Percentiles rank a stretch among this genome's conserved stretches.
These are phyloP conservation scores for Chymomyza costata DNA, from an alignment of 1,140 invertebrate genomes.

Conservation along the genomic window DNA sequence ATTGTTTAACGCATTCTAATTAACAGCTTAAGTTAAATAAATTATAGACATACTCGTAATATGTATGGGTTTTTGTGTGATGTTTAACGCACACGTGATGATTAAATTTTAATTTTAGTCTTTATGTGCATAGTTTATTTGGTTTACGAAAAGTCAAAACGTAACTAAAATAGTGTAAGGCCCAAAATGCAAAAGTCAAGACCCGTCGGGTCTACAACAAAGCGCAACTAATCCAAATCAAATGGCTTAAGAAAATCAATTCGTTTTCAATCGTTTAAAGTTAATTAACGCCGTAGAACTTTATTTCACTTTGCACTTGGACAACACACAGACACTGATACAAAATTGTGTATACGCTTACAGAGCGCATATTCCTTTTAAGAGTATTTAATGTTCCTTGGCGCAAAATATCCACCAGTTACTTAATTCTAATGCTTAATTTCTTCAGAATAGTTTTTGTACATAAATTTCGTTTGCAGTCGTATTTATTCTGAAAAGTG, in stretches of 20 bases:
- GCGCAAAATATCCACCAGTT: no score
- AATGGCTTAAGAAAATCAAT: constrained; percentile 68
- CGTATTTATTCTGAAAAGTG: no score
- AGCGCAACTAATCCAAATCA: constrained; percentile 72
- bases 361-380: no score
- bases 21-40: constrained; percentile 47
- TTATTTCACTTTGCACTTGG: constrained; percentile 56
- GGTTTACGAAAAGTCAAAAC: neutral
- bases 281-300: constrained; percentile 70
- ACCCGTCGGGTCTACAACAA: constrained; percentile 18
- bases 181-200: no score
- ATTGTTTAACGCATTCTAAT: constrained; percentile 56
- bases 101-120: constrained; percentile 70
- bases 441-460: no score
- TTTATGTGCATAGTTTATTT: constrained; percentile 14
- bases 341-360: no score
- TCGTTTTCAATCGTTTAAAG: constrained; percentile 74
- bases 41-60: constrained; percentile 40
- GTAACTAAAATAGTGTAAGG: no score
- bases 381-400: no score
- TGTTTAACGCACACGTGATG: constrained; percentile 70
- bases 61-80: no score
- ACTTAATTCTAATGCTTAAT: no score
- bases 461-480: no score
- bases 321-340: no score